Evolutionary conservation across 1,140 invertebrate genomes (phyloP).

Genomic region (Drosophila kepulauana): DNA sequence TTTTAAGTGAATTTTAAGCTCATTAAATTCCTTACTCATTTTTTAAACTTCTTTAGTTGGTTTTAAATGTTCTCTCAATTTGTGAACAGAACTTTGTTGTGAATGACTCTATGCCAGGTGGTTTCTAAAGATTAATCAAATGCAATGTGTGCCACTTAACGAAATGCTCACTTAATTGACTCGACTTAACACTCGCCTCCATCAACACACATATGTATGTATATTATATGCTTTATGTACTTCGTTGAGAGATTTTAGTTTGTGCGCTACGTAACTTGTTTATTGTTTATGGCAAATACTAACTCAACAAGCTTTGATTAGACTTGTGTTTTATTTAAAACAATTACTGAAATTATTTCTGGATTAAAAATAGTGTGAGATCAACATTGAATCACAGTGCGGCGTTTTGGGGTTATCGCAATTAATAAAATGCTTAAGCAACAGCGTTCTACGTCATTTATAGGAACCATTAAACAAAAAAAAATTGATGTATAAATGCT

Average conservation of each 20-base stretch:
- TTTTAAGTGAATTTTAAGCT: too few species aligned
- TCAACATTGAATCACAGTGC: constrained; percentile 33
- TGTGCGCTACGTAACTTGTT: constrained; percentile 39
- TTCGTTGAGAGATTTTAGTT: not conserved
- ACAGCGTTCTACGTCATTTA: constrained; percentile 40
- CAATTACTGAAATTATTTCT: constrained; percentile 31
- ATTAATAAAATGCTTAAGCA: constrained; percentile 31
- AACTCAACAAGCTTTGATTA: constrained; percentile 46
- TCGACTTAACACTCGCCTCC: not conserved
- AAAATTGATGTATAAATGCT: not conserved
- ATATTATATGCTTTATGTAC: not conserved
- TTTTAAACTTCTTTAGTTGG: not conserved
- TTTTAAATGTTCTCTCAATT: not conserved
- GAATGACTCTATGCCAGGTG: not conserved
- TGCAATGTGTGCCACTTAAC: constrained; percentile 11
- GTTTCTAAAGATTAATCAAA: constrained; percentile 16
- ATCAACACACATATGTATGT: not conserved
- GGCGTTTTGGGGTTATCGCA: constrained; percentile 47
- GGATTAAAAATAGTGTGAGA: constrained; percentile 15
- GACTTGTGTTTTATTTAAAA: constrained; percentile 34
- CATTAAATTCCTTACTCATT: not conserved
- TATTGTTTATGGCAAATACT: constrained; percentile 20
- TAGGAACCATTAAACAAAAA: constrained; percentile 1
- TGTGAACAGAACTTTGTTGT: not conserved
- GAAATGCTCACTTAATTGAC: constrained; percentile 3